Conservation (phyloP, 92 coral and sea anemone genomes). For the Porites rus region DNA sequence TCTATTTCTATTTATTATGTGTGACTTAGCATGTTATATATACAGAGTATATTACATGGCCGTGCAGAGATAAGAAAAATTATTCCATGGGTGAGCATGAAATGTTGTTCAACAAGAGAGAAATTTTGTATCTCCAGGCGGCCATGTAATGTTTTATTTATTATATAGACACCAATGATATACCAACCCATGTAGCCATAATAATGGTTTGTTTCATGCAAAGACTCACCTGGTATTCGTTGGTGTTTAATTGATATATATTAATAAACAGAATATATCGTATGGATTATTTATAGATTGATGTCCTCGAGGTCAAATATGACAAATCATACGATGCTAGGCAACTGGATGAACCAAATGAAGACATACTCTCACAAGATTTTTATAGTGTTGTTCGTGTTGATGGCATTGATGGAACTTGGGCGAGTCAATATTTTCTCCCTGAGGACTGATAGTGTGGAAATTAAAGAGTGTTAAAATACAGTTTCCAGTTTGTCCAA, state of each 20-base stretch:
- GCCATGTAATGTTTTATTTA: too few species aligned
- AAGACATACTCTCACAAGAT: constrained; percentile 72
- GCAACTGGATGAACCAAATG: constrained; percentile 58
- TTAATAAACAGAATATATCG: background rate
- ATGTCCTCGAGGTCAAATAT: constrained; percentile 87
- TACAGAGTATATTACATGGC: too few species aligned
- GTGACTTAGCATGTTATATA: too few species aligned
- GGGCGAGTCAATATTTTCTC: constrained; percentile 93
- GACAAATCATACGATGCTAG: constrained; percentile 87
- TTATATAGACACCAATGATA: too few species aligned
- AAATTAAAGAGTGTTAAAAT: background rate
- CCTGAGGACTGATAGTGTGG: constrained; percentile 70
- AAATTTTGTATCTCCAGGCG: too few species aligned
- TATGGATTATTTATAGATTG: constrained; percentile 62
- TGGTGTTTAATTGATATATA: background rate
- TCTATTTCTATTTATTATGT: too few species aligned
- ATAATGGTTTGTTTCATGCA: too few species aligned
- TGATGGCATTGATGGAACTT: constrained; percentile 74
- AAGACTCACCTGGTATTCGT: too few species aligned
- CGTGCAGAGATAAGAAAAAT: too few species aligned
- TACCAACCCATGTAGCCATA: too few species aligned
- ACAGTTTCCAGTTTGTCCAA: background rate
- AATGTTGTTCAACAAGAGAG: too few species aligned
- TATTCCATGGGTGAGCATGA: too few species aligned
- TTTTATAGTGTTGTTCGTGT: constrained; percentile 83